Evolutionary conservation across 2,797 vertebrate genomes (phyloP).

Genomic region (Lacerta agilis): DNA sequence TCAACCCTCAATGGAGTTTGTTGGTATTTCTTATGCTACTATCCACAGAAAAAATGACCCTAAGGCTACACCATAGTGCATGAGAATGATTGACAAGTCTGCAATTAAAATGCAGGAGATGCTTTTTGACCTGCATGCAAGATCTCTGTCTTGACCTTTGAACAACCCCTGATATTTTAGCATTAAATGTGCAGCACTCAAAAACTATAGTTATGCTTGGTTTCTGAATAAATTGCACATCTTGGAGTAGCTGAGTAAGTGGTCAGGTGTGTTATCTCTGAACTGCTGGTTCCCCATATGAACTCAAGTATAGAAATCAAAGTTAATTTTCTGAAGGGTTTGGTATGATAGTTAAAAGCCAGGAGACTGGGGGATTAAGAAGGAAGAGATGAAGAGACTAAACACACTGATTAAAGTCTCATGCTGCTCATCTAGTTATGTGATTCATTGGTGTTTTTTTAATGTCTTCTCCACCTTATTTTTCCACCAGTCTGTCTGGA

Average conservation of each 20-base stretch:
- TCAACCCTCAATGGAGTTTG: neutral
- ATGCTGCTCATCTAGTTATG: no score
- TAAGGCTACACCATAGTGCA: constrained; percentile 31
- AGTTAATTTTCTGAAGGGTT: neutral
- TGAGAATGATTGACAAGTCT: constrained; percentile 37
- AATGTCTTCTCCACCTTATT: no score
- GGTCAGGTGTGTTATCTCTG: constrained; percentile 48
- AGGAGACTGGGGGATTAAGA: neutral
- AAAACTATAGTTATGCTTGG: neutral
- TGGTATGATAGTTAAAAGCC: neutral
- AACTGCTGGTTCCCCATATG: neutral
- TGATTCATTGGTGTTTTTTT: no score
- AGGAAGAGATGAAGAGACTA: neutral
- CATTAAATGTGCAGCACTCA: constrained; percentile 61
- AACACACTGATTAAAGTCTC: no score
- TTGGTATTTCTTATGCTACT: constrained; percentile 34
- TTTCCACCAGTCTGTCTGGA: constrained; percentile 27
- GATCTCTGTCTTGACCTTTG: constrained; percentile 68
- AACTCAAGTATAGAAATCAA: constrained; percentile 19
- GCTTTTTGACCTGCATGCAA: constrained; percentile 31
- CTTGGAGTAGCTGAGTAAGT: constrained; percentile 26
- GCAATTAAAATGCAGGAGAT: constrained; percentile 27
- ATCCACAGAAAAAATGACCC: accelerated
- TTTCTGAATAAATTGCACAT: constrained; percentile 14
- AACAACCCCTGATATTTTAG: constrained; percentile 59